Evolutionary conservation across 2,797 vertebrate species (phyloP).

Genomic region (Nannoperca australis): DNA sequence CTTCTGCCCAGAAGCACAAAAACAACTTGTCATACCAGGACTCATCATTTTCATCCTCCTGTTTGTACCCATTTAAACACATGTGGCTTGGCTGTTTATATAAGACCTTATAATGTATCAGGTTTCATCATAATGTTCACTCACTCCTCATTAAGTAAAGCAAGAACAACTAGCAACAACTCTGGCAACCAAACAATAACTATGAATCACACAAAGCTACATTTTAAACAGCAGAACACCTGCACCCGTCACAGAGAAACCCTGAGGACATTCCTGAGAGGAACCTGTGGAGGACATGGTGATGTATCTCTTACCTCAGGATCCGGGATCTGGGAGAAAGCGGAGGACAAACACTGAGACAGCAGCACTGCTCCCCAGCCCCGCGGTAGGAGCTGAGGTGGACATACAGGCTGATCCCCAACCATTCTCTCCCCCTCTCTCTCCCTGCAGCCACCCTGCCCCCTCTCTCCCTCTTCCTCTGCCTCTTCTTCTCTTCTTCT

Average conservation of each 20-base stretch:
- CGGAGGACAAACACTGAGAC: conserved; percentile 82
- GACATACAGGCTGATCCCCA: conserved; percentile 74
- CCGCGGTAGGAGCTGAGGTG: conserved; percentile 69
- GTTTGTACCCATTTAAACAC: conserved; percentile 19
- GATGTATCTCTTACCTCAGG: conserved; percentile 85
- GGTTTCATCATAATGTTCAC: conserved; percentile 35
- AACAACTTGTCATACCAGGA: not conserved
- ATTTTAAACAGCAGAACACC: conserved; percentile 29
- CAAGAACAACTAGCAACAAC: conserved; percentile 22
- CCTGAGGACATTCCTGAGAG: conserved; percentile 30
- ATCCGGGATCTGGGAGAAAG: conserved; percentile 85
- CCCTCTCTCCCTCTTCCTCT: conserved; percentile 56
- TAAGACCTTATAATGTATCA: conserved; percentile 29
- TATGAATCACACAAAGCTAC: conserved; percentile 38
- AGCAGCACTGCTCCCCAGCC: conserved; percentile 80
- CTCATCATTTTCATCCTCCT: conserved; percentile 8
- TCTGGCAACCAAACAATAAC: conserved; percentile 14
- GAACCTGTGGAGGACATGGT: conserved; percentile 55
- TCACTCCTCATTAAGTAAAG: conserved; percentile 3
- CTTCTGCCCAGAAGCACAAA: conserved; percentile 11
- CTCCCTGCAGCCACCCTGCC: conserved; percentile 74
- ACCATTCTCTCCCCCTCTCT: conserved; percentile 77
- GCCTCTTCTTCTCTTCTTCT: conserved; percentile 54
- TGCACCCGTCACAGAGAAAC: conserved; percentile 31
- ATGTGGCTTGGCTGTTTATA: not conserved